These are phyloP conservation scores for Nomada ferruginata DNA, from an alignment of 2,888 invertebrate genomes.

Conservation along the genomic window DNA sequence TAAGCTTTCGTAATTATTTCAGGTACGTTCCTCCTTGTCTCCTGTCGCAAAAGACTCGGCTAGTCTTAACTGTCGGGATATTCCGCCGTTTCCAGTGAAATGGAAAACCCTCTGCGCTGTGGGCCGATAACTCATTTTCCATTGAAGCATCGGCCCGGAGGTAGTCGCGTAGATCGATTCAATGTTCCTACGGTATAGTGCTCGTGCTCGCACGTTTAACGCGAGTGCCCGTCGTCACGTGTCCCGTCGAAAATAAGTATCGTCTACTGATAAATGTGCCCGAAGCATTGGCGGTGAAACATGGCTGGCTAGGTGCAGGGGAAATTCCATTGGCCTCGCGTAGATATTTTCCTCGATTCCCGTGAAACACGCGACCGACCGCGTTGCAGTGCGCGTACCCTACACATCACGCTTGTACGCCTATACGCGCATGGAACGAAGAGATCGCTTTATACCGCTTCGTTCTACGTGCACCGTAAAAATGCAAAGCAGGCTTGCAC, in stretches of 20 bases:
- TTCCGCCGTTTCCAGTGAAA: neutral
- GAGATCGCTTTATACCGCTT: conserved; percentile 71
- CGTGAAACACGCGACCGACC: conserved; percentile 62
- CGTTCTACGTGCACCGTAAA: conserved; percentile 73
- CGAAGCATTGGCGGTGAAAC: conserved; percentile 48
- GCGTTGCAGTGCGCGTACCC: conserved; percentile 37
- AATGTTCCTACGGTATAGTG: neutral
- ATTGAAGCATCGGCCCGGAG: conserved; percentile 51
- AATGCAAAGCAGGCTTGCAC: conserved; percentile 73
- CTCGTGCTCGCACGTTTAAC: conserved; percentile 46
- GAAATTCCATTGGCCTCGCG: conserved; percentile 68
- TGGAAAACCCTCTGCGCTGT: neutral
- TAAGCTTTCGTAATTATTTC: conserved; percentile 34
- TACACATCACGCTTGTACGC: conserved; percentile 43
- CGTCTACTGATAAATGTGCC: conserved; percentile 52
- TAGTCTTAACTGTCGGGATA: too few relatives aligned
- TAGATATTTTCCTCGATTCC: conserved; percentile 67
- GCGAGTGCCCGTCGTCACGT: conserved; percentile 48
- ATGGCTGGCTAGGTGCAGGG: conserved; percentile 25
- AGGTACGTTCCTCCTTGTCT: neutral
- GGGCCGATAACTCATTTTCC: conserved; percentile 47
- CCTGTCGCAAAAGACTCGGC: neutral
- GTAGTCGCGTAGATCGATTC: conserved; percentile 18
- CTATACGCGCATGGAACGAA: conserved; percentile 53
- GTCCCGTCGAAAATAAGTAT: conserved; percentile 67